Base-by-base conservation (phyloP, 2,113 vertebrate genomes). In the Poeciliopsis prolifica region DNA sequence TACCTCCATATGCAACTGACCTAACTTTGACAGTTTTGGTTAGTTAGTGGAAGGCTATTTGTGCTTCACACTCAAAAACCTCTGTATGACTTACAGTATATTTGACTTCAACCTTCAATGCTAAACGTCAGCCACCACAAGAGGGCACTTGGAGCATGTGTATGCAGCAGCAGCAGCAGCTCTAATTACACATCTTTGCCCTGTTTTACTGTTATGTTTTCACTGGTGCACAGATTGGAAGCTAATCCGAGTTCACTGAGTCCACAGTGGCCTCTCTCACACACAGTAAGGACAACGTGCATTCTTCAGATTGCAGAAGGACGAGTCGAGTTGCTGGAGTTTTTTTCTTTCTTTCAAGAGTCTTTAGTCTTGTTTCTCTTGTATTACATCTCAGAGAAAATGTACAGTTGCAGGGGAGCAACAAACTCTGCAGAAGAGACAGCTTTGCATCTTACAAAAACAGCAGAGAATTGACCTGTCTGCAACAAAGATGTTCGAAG, bases 281-380 rank as follows among this genome's bases (percentile, higher is more conserved):
- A 17, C 94, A 96, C 79, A 93, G 94, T 24, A 96, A 96, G 86
- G 94, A 95, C 85, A 58, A 24, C 97, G 95, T 89, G 95, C 94
- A 95, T 73, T 97, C 94, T 7, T 95, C 96, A 94, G 87, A 95
- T 65, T 97, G 96, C 22, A 95, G 95, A 0, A 95, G 94, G 63
- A 95, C 92, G 7, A 5, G 95, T 96, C 89, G 94, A 93, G 6
- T 95, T 95, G 19, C 2, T 19, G 8, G 35, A 61, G 14, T 42
- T 42, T 40, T 70, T 70, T 8, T 35, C 7, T 8, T 35, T 35
- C 7, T 35, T 70, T 35, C 22, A 0, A 48, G 44, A 68, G 44
- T 31, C 40, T 26, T 94, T 77, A 97, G 96, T 87, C 94, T 96
- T 96, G 58, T 61, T 88, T 97, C 94, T 94, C 7, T 92, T 96